Percentiles rank a stretch among this genome's conserved stretches.
Conservation (phyloP, 2,113 vertebrate genomes). For the Himantopus leucocephalus region DNA sequence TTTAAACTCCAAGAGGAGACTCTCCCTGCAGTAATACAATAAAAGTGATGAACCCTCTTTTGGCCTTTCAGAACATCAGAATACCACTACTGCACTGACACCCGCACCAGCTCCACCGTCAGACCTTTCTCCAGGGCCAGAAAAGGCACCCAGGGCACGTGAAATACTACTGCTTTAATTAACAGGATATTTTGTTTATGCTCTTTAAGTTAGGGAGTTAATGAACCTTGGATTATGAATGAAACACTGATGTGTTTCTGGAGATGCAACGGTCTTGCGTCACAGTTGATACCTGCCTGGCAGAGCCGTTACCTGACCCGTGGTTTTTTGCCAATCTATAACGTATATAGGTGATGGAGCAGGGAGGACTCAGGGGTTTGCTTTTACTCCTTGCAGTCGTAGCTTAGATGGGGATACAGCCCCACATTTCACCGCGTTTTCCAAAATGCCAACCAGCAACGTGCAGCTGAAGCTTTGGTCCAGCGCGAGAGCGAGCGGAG, state of each 20-base stretch:
- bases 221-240: background rate
- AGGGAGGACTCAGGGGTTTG: background rate
- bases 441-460: background rate
- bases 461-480: background rate
- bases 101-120: background rate
- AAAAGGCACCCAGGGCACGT: background rate
- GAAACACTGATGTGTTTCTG: background rate
- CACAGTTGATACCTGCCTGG: background rate
- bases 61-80: background rate
- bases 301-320: background rate
- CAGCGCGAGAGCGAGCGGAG: background rate
- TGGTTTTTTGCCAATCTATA: background rate
- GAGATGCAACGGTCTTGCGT: background rate
- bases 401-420: background rate
- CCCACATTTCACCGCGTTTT: background rate
- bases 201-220: background rate
- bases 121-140: background rate
- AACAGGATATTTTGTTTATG: background rate
- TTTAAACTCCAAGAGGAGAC: background rate
- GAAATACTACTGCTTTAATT: background rate
- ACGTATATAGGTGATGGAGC: rapidly evolving
- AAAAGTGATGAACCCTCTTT: background rate
- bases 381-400: background rate
- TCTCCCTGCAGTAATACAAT: too few species aligned
- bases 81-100: too few species aligned